Evolutionary conservation across 2,113 vertebrate species (phyloP).

Genomic region (Sinocyclocheilus anophthalmus): DNA sequence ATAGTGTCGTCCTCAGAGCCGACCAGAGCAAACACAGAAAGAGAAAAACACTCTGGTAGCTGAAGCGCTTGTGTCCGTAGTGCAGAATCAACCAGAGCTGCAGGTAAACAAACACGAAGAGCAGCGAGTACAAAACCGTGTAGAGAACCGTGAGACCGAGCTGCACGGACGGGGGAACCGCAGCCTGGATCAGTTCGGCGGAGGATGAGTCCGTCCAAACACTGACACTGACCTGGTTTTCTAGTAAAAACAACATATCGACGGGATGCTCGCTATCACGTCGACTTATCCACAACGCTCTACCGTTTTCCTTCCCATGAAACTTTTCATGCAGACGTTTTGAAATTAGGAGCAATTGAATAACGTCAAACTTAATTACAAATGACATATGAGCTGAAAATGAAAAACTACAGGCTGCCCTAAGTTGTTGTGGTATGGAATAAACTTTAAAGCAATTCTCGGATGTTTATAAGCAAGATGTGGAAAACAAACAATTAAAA

Average conservation of each 20-base stretch:
- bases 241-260: conserved; percentile 72
- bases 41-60: conserved; percentile 90
- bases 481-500: conserved; percentile 52
- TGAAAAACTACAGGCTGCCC: not conserved
- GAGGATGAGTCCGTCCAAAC: conserved; percentile 61
- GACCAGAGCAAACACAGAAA: conserved; percentile 93
- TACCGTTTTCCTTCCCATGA: conserved; percentile 16
- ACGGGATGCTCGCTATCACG: conserved; percentile 16
- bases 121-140: conserved; percentile 84
- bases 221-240: conserved; percentile 65
- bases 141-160: conserved; percentile 87
- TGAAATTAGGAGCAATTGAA: conserved; percentile 53
- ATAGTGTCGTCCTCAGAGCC: conserved; percentile 90
- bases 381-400: not conserved
- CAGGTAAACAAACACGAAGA: conserved; percentile 92
- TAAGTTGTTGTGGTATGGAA: not conserved
- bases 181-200: conserved; percentile 65
- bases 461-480: not conserved
- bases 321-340: conserved; percentile 52
- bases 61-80: conserved; percentile 87
- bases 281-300: conserved; percentile 15
- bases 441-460: conserved; percentile 29
- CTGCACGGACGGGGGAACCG: conserved; percentile 77
- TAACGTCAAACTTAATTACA: conserved; percentile 44
- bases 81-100: conserved; percentile 95